Evolutionary conservation across 2,888 invertebrate species (phyloP), one percentile per base, ranked within the genome.

Genomic region (Hydrotaea diabolus): DNA sequence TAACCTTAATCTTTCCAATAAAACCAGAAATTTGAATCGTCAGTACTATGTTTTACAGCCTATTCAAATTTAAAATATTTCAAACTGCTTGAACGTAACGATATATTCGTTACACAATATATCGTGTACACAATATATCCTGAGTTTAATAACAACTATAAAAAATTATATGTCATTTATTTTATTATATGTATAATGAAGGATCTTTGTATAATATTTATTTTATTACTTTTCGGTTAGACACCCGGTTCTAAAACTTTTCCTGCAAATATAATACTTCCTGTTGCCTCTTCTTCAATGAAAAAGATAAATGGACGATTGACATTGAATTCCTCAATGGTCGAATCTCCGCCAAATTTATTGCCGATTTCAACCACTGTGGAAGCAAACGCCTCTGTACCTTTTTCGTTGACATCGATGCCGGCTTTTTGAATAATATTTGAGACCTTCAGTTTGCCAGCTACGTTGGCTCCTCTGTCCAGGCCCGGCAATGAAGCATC

Each of bases 301-400:
- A 95, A 95, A 93, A 97, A 96, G 75, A 96, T 89, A 93, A 97
- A 97, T 0, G 97, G 96, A 85, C 94, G 95, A 89, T 95, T 94
- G 0, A 95, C 96, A 59, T 94, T 93, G 89, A 97, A 95, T 77
- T 94, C 94, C 79, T 93, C 91, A 4, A 93, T 91, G 2, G 80
- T 71, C 39, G 93, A 93, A 49, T 94, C 93, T 80, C 94, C 94
- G 0, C 96, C 95, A 62, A 81, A 81, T 73, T 85, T 85, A 91
- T 96, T 96, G 13, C 94, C 95, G 53, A 97, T 92, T 64, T 91
- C 91, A 23, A 95, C 93, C 39, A 92, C 91, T 88, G 96, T 96
- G 11, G 95, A 95, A 0, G 95, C 94, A 89, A 93, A 96, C 0
- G 95, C 96, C 0, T 94, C 93, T 57, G 95, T 96, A 82, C 96